A percentile compares a stretch with the other conserved stretches of the same genome.
Evolutionary conservation across 2,888 invertebrate species (phyloP).

Genomic region (Pycnomerus fuliginosus): DNA sequence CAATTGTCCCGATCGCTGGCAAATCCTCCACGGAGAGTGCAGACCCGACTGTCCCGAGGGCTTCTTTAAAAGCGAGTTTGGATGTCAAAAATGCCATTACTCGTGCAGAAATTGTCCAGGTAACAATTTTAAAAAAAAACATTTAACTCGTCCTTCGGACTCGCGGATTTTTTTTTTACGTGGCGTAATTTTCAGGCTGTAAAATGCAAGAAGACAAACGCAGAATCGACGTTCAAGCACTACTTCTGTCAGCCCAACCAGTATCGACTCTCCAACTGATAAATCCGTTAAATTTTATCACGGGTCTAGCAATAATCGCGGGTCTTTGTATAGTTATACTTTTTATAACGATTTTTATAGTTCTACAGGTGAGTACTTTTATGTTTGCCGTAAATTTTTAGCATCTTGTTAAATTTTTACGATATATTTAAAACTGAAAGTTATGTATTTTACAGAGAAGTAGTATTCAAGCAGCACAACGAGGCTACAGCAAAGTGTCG

Average conservation of each 20-base stretch:
- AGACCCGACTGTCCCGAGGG: constrained; percentile 85
- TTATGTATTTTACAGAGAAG: constrained; percentile 44
- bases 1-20: constrained; percentile 77
- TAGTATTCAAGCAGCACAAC: constrained; percentile 45
- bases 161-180: neutral
- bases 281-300: constrained; percentile 63
- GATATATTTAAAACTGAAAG: neutral
- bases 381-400: neutral
- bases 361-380: constrained; percentile 64
- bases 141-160: neutral
- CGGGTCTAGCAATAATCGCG: constrained; percentile 65
- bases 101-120: constrained; percentile 86
- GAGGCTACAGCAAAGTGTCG: constrained; percentile 52
- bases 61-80: constrained; percentile 78
- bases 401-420: neutral
- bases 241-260: constrained; percentile 50
- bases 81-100: constrained; percentile 86
- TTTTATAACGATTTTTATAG: constrained; percentile 69
- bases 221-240: constrained; percentile 51
- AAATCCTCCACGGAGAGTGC: constrained; percentile 80
- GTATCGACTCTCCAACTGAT: constrained; percentile 51
- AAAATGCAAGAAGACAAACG: constrained; percentile 50
- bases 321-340: constrained; percentile 70
- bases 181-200: constrained; percentile 43
- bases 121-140: constrained; percentile 39